Conservation (phyloP, 2,113 vertebrate species). For the Corythornis cristatus region DNA sequence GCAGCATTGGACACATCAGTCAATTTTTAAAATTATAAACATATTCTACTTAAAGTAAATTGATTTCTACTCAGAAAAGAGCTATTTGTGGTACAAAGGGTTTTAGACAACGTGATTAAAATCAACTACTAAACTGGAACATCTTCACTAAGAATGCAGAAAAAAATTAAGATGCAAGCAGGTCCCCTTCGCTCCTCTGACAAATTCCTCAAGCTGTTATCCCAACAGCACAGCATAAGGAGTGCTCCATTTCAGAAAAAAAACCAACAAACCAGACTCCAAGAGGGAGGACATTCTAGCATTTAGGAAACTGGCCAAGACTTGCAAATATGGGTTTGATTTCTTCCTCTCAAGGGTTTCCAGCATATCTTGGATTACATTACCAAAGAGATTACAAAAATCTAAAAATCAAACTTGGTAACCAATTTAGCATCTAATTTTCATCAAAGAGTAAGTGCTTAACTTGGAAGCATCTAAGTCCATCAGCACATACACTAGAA, state of each 20-base stretch:
- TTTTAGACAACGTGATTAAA: conserved; percentile 34
- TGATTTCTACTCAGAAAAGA: conserved; percentile 14
- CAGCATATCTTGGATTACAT: neutral
- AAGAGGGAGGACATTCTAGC: neutral
- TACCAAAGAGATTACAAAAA: conserved; percentile 7
- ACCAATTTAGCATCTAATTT: conserved; percentile 19
- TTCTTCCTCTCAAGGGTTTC: conserved; percentile 34
- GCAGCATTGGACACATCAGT: neutral
- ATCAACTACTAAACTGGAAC: neutral
- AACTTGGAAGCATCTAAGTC: neutral
- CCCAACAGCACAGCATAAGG: neutral
- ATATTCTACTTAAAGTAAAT: neutral
- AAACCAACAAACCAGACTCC: neutral
- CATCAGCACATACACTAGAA: neutral
- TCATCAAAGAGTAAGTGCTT: neutral
- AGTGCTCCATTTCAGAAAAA: neutral
- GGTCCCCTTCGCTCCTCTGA: neutral
- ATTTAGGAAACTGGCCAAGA: conserved; percentile 4
- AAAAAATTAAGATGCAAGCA: neutral
- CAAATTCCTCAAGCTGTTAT: conserved; percentile 8
- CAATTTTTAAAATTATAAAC: neutral
- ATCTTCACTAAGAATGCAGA: neutral
- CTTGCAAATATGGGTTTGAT: conserved; percentile 26
- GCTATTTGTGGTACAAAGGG: neutral
- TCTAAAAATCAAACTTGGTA: neutral